Evolutionary conservation across 2,888 invertebrate genomes (phyloP).

Genomic region (Lithophane leautieri): DNA sequence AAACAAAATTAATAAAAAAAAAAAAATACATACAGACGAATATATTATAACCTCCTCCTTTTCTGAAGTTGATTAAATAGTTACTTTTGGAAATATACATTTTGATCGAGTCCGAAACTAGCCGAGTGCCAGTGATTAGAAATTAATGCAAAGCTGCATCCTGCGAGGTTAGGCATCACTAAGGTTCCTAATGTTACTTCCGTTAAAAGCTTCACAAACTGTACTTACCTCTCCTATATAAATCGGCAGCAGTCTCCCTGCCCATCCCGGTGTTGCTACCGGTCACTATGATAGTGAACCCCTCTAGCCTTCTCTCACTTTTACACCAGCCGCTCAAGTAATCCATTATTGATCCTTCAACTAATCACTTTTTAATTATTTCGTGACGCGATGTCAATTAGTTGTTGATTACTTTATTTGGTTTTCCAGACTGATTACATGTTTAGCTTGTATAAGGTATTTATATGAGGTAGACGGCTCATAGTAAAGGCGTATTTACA

Average conservation of each 20-base stretch:
- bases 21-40: too few relatives aligned
- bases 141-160: neutral
- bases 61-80: neutral
- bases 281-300: slow-evolving; percentile 85
- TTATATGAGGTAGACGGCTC: neutral
- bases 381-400: neutral
- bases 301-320: slow-evolving; percentile 87
- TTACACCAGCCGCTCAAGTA: slow-evolving; percentile 82
- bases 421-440: neutral
- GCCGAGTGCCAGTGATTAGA: too few relatives aligned
- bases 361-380: neutral
- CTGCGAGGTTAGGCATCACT: neutral
- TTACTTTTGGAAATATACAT: neutral
- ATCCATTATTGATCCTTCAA: slow-evolving; percentile 72
- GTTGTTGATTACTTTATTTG: neutral
- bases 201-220: neutral
- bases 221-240: slow-evolving; percentile 82
- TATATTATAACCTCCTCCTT: too few relatives aligned
- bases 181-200: too few relatives aligned
- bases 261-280: slow-evolving; percentile 94
- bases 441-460: neutral
- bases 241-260: slow-evolving; percentile 91
- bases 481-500: neutral
- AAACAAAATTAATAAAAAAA: too few relatives aligned
- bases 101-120: neutral